Conservation (phyloP, 2,888 invertebrate genomes). For the Spicauda simplicius region DNA sequence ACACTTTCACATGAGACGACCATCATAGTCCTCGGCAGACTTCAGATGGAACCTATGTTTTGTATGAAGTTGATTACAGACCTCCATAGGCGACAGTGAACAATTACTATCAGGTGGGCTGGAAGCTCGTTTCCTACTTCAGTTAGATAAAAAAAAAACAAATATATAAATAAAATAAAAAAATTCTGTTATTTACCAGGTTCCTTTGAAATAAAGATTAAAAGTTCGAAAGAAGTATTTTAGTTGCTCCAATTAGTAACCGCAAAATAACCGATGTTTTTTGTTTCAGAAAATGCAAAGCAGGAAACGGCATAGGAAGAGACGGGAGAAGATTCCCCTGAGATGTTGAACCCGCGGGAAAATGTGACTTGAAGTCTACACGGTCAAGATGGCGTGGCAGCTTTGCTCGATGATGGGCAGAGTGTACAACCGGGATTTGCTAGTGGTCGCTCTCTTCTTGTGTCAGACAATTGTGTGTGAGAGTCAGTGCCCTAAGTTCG, state of each 20-base stretch:
- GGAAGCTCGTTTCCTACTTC: too few relatives aligned
- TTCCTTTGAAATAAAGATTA: constrained; percentile 12
- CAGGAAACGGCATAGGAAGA: constrained; percentile 72
- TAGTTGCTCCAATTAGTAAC: constrained; percentile 25
- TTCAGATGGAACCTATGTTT: too few relatives aligned
- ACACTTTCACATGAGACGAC: too few relatives aligned
- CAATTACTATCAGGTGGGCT: too few relatives aligned
- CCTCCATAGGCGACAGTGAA: too few relatives aligned
- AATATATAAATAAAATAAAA: not conserved
- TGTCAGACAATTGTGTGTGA: constrained; percentile 80
- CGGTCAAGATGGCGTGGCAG: constrained; percentile 61
- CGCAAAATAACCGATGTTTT: constrained; percentile 19
- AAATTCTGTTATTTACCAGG: not conserved
- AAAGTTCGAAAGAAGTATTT: constrained; percentile 10
- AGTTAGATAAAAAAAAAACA: not conserved
- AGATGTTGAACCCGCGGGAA: constrained; percentile 64
- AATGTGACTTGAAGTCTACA: constrained; percentile 61
- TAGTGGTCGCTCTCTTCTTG: constrained; percentile 70
- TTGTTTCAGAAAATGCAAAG: constrained; percentile 73
- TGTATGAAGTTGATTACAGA: too few relatives aligned
- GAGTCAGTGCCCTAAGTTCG: constrained; percentile 80
- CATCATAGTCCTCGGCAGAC: too few relatives aligned
- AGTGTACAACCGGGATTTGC: constrained; percentile 64
- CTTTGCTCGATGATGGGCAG: constrained; percentile 58
- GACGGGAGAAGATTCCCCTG: constrained; percentile 61